Evolutionary conservation across 2,113 vertebrate genomes (phyloP), one percentile per base, ranked within the genome.

Genomic region (Ophiodon elongatus): DNA sequence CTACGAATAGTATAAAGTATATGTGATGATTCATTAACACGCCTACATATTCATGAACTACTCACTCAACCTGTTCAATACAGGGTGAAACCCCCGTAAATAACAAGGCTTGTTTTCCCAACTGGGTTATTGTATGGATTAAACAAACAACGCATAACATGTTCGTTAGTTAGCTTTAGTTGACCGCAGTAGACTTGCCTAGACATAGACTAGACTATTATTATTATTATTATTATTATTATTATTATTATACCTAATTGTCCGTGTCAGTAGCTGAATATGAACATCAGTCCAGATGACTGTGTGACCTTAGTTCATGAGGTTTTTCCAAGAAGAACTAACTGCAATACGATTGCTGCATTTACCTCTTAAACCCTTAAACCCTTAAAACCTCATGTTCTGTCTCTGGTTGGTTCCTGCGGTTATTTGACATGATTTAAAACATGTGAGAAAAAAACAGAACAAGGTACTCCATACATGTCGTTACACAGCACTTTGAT

Each of bases 321-420:
- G 25, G 25, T 63, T 82, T 76, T 41, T 5, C 69, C 35, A 75
- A 43, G 60, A 56, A 50, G 80, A 79, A 35, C 56, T 82, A 13
- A 17, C 47, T 35, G 33, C 43, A 67, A 68, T 77, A 37, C 29
- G 62, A 73, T 81, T 33, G 8, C 50, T 35, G 25, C 8, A 56
- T 0, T 69, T 29, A 19, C 45, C 5, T 43, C 47, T 60, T 66
- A 65, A 79, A 70, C 45, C 33, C 47, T 60, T 66, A 65, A 79
- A 70, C 45, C 33, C 17, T n/a, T 59, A 64, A 71, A 74, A 57
- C 39, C 19, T 76, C 64, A 65, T 62, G 15, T 64, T 76, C 31
- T 68, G 4, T 41, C 39, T 41, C 39, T 50, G 21, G 21, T 62
- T 59, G 29, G 72, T 72, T 83, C 60, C 71, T 65, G 65, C 76